A percentile compares a stretch with the other conserved stretches of the same genome.
phyloP scores from a whole-genome alignment of 2,113 vertebrate species.

The Cebidichthys violaceus region DNA sequence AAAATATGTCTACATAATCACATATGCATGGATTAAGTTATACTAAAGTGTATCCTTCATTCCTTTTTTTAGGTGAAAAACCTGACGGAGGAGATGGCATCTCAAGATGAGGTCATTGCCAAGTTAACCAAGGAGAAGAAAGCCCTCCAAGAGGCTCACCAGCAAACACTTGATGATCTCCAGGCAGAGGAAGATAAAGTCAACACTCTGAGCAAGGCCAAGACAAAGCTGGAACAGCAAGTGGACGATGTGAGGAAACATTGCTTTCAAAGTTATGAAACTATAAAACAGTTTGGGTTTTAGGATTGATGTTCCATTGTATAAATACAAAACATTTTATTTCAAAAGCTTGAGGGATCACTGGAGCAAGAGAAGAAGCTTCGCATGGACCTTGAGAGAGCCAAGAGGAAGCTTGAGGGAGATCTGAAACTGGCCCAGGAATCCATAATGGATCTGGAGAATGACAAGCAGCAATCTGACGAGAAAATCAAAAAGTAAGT shows the following conservation, averaged over 20 bases:
- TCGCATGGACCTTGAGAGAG: slow-evolving; percentile 87
- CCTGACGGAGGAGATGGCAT: slow-evolving; percentile 82
- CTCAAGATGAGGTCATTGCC: slow-evolving; percentile 84
- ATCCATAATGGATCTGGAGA: slow-evolving; percentile 81
- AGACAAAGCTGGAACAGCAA: slow-evolving; percentile 84
- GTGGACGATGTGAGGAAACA: slow-evolving; percentile 79
- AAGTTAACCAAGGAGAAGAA: slow-evolving; percentile 90
- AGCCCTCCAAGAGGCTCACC: slow-evolving; percentile 87
- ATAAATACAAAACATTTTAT: background rate
- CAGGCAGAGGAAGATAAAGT: slow-evolving; percentile 90
- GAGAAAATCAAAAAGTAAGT: slow-evolving; percentile 74
- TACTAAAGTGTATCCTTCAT: background rate
- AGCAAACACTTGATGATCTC: slow-evolving; percentile 89
- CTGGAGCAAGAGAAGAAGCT: slow-evolving; percentile 91
- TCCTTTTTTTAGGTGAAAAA: slow-evolving; percentile 74
- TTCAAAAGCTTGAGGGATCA: slow-evolving; percentile 85
- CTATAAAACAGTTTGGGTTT: background rate
- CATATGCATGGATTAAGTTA: background rate
- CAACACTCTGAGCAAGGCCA: slow-evolving; percentile 84
- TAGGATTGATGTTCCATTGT: background rate
- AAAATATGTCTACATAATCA: background rate
- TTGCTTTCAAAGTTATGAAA: background rate
- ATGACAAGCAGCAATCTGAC: slow-evolving; percentile 79
- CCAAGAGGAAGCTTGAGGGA: slow-evolving; percentile 81
- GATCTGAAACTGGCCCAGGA: slow-evolving; percentile 82